Percentiles rank a stretch among this genome's conserved stretches.
These are phyloP conservation scores for Nymphicus hollandicus DNA, from an alignment of 2,113 vertebrate species.

Conservation along the genomic window DNA sequence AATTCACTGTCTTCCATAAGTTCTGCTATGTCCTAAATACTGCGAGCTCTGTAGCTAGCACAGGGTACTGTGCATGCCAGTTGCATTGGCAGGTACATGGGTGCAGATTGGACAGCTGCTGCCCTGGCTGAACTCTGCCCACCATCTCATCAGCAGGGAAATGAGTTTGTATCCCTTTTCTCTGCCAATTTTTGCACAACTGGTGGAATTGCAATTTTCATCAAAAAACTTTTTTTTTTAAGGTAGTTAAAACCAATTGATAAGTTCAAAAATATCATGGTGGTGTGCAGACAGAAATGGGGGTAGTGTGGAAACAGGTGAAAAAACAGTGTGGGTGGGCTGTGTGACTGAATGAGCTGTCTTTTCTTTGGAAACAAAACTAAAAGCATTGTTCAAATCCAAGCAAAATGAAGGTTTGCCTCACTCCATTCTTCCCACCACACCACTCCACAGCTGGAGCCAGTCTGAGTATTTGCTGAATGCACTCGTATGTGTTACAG, in stretches of 20 bases:
- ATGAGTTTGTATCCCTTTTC: not conserved
- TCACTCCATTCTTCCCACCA: not conserved
- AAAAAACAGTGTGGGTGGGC: not conserved
- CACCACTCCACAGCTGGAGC: not conserved
- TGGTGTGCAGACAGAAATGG: fast-evolving
- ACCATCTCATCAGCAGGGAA: not conserved
- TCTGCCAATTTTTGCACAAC: not conserved
- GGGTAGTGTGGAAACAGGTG: fast-evolving
- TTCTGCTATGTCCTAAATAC: not conserved
- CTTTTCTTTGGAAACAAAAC: not conserved
- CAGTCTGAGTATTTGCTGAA: not conserved
- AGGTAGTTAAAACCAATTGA: not conserved
- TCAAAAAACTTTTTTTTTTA: not conserved
- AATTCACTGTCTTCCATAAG: not conserved
- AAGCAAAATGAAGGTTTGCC: not conserved
- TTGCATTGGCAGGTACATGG: not conserved
- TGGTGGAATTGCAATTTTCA: not conserved
- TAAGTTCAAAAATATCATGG: not conserved
- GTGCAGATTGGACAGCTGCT: not conserved
- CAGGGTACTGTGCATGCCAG: not conserved
- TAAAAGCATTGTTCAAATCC: not conserved
- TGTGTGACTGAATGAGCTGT: not conserved
- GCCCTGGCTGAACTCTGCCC: not conserved
- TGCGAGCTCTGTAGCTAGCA: not conserved
- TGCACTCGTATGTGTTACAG: not conserved